phyloP scores from a whole-genome alignment of 2,888 invertebrate genomes.

The Diploptera punctata region DNA sequence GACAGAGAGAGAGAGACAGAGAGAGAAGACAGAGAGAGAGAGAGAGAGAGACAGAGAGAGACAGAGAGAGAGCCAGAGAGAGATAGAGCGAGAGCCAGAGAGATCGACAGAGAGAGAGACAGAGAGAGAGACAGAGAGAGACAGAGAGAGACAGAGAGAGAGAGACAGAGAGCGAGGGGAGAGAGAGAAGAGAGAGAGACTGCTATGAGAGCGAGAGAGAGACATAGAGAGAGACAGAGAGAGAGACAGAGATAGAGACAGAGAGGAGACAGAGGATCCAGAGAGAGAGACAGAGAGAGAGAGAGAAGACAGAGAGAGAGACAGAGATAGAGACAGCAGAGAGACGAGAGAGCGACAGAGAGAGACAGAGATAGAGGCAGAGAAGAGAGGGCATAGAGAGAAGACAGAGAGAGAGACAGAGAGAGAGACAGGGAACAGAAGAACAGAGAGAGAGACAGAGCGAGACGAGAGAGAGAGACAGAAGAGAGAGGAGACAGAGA shows the following conservation, averaged over 20 bases:
- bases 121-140: background rate
- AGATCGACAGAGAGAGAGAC: too few relatives aligned
- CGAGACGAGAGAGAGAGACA: too few relatives aligned
- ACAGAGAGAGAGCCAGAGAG: too few relatives aligned
- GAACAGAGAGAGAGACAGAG: background rate
- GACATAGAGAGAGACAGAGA: too few relatives aligned
- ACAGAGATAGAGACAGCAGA: background rate
- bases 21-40: background rate
- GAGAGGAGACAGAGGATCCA: too few relatives aligned
- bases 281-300: too few relatives aligned
- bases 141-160: background rate
- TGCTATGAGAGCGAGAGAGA: background rate
- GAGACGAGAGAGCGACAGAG: background rate
- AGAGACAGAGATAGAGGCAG: too few relatives aligned
- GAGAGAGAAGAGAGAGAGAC: background rate
- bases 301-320: background rate
- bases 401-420: background rate
- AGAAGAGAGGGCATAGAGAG: background rate
- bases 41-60: background rate
- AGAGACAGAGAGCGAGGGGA: too few relatives aligned
- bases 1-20: background rate
- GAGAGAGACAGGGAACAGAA: background rate
- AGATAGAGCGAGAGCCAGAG: too few relatives aligned
- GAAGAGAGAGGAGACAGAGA: background rate
- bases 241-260: too few relatives aligned